Conservation (phyloP, 1,140 invertebrate species). For the Aphelenchoides besseyi region DNA sequence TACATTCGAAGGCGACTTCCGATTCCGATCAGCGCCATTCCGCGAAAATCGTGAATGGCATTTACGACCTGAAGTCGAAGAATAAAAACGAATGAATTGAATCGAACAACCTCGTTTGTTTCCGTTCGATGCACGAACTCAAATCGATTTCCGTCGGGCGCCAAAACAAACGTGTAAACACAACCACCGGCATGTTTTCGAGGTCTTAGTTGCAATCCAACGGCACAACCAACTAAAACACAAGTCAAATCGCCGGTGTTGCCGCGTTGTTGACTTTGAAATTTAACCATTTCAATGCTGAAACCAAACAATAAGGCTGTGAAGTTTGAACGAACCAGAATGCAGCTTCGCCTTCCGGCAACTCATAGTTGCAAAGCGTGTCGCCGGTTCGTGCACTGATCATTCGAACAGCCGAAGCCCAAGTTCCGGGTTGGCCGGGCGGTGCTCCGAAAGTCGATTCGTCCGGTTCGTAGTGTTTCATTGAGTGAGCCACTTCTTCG, state of each 20-base stretch:
- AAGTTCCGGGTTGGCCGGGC: constrained; percentile 89
- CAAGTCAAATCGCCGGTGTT: constrained; percentile 70
- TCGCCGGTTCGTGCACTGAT: constrained; percentile 82
- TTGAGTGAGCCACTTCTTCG: constrained; percentile 91
- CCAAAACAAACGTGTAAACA: constrained; percentile 77
- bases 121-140: constrained; percentile 88
- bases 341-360: constrained; percentile 95
- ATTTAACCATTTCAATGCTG: constrained; percentile 74
- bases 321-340: constrained; percentile 70
- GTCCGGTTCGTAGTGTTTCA: constrained; percentile 87
- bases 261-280: constrained; percentile 67
- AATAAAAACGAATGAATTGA: neutral
- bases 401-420: constrained; percentile 89
- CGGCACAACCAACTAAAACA: constrained; percentile 81
- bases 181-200: constrained; percentile 75
- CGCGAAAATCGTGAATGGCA: constrained; percentile 85
- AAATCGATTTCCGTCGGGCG: constrained; percentile 70
- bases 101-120: constrained; percentile 78
- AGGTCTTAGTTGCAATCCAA: constrained; percentile 84
- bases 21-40: constrained; percentile 83
- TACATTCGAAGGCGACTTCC: constrained; percentile 87
- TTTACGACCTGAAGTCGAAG: constrained; percentile 67
- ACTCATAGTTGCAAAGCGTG: constrained; percentile 74
- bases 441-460: constrained; percentile 89
- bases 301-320: constrained; percentile 22